Percentiles rank a stretch among this genome's conserved stretches.
phyloP scores from a whole-genome alignment of 2,797 vertebrate genomes.

The Rhyacichthys aspro region DNA sequence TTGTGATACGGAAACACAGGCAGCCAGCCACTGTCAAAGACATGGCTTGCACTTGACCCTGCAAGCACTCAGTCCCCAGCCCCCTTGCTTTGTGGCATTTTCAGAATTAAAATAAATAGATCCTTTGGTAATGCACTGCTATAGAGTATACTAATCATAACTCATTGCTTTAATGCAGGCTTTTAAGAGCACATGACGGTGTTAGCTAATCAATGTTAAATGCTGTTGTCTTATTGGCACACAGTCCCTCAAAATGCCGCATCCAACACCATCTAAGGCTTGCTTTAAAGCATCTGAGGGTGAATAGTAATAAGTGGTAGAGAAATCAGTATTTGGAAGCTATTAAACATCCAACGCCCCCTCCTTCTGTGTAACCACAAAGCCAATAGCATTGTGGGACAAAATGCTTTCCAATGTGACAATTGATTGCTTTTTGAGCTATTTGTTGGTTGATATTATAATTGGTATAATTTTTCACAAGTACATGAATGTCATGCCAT shows the following conservation, averaged over 20 bases:
- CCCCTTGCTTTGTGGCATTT: slow-evolving; percentile 61
- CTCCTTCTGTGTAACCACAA: slow-evolving; percentile 81
- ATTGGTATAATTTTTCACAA: slow-evolving; percentile 99
- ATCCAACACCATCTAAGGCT: slow-evolving; percentile 47
- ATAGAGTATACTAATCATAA: slow-evolving; percentile 64
- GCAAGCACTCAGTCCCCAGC: slow-evolving; percentile 60
- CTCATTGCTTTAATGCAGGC: slow-evolving; percentile 61
- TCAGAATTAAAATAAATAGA: slow-evolving; percentile 71
- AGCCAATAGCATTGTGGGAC: slow-evolving; percentile 90
- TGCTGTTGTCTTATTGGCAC: slow-evolving; percentile 61
- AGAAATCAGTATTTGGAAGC: slow-evolving; percentile 76
- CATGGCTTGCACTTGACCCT: slow-evolving; percentile 76
- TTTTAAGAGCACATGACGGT: slow-evolving; percentile 63
- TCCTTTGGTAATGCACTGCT: slow-evolving; percentile 65
- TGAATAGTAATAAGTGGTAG: slow-evolving; percentile 58
- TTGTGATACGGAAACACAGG: slow-evolving; percentile 76
- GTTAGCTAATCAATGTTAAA: slow-evolving; percentile 67
- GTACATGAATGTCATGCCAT: slow-evolving; percentile 96
- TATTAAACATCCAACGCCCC: slow-evolving; percentile 74
- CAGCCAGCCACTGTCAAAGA: slow-evolving; percentile 76
- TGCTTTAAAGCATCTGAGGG: slow-evolving; percentile 40
- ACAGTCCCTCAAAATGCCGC: slow-evolving; percentile 40
- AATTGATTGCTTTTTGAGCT: slow-evolving; percentile 99
- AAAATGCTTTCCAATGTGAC: slow-evolving; percentile 96
- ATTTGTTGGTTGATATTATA: slow-evolving; percentile 99